Base-by-base conservation (phyloP, 53 echinoderm and acorn worm genomes). In the Apostichopus leukothele region DNA sequence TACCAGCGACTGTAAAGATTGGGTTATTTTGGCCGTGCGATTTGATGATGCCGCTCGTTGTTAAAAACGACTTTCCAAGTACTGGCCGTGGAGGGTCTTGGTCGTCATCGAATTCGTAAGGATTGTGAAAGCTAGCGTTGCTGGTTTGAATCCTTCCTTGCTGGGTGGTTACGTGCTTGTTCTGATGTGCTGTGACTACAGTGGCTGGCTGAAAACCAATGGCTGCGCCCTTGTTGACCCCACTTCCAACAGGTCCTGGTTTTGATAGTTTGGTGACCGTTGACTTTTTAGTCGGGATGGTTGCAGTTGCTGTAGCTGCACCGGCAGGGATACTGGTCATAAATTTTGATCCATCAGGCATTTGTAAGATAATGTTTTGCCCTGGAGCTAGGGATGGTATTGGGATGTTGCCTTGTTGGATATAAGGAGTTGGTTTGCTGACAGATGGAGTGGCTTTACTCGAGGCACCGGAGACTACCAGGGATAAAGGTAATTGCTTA, bases 321-420 rank as follows among this genome's bases (percentile, higher is more conserved):
- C 14, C 55, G 5, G 86, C 87, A 16, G 95, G 92, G n/a, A 93
- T 86, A 19, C 93, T 88, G 73, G 92, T 90, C 0, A 95, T 91
- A 57, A 95, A 76, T 84, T 97, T 97, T 9, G 97, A 94, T 21
- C 97, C 95, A 52, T 91, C 89, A n/a, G 96, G 95, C 89, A 97
- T 92, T 83, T 97, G 97, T 50, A 97, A 90, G 67, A 97, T 95
- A 19, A 95, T 88, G 60, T 90, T 93, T 86, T 95, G 93, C 18
- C 91, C 92, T 26, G 83, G 88, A 55, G 89, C 87, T 50, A 79
- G 59, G 67, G 51, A 79, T 27, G 75, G 52, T 55, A 67, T 54
- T 55, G 61, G 75, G 26, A 84, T 74, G 23, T 54, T 75, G 14
- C 88, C 88, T 13, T 74, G 88, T 54, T 75, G 75, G 22, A 87